Percentiles rank a stretch among this genome's conserved stretches.
phyloP scores from a whole-genome alignment of 1,140 invertebrate species.

The Littorina saxatilis region DNA sequence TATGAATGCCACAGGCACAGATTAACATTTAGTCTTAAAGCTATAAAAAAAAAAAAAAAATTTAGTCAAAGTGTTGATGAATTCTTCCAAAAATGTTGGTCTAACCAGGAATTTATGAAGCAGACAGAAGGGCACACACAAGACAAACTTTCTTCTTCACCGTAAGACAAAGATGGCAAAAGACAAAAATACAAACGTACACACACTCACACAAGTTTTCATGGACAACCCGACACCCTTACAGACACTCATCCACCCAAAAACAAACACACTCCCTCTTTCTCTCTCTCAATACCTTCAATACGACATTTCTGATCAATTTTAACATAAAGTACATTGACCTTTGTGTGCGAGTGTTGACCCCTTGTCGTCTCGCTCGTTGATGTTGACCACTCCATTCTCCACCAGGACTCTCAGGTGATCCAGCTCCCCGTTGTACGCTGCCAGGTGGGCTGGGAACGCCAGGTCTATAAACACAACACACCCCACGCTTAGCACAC shows the following conservation, averaged over 20 bases:
- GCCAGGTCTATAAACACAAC: too few species aligned
- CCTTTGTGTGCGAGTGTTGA: slow-evolving; percentile 75
- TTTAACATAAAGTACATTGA: too few species aligned
- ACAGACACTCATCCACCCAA: neutral
- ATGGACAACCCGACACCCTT: neutral
- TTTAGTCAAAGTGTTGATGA: neutral
- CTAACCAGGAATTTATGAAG: too few species aligned
- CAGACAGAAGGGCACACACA: neutral
- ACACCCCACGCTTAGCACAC: slow-evolving; percentile 75
- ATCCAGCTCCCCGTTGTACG: slow-evolving; percentile 74
- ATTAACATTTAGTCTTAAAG: too few species aligned
- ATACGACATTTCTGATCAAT: too few species aligned
- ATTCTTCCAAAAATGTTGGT: too few species aligned
- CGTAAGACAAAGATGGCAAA: too few species aligned
- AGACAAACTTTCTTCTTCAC: too few species aligned
- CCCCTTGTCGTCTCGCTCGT: slow-evolving; percentile 75
- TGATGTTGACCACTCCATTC: slow-evolving; percentile 76
- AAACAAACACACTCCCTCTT: neutral
- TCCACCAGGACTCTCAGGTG: slow-evolving; percentile 75
- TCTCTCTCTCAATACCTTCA: neutral
- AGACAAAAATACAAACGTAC: too few species aligned
- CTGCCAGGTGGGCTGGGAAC: slow-evolving; percentile 76
- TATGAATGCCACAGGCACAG: neutral
- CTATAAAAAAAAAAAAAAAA: neutral
- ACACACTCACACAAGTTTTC: neutral